Conservation (phyloP, 2,113 vertebrate genomes). For the Mirounga angustirostris region DNA sequence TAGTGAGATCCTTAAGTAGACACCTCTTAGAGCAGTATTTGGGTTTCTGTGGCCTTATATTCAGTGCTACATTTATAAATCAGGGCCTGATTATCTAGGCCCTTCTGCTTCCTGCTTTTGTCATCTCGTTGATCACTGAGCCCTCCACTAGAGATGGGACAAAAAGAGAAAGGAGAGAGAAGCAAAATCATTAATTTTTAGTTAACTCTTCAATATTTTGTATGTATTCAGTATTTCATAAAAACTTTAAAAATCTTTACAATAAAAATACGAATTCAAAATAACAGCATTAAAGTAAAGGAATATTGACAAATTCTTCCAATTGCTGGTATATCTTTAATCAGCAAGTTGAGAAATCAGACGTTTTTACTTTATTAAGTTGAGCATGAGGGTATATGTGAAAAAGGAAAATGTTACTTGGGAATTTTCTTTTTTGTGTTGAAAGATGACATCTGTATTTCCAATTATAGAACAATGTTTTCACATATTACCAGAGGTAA, state of each 20-base stretch:
- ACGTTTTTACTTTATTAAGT: slow-evolving; percentile 54
- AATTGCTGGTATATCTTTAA: slow-evolving; percentile 27
- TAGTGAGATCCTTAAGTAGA: slow-evolving; percentile 1
- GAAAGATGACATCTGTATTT: slow-evolving; percentile 33
- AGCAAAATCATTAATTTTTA: slow-evolving; percentile 39
- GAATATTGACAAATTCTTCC: neutral
- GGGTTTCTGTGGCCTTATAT: neutral
- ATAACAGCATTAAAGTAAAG: slow-evolving; percentile 47
- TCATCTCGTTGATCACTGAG: neutral
- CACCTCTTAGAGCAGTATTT: neutral
- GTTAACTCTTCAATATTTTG: slow-evolving; percentile 1
- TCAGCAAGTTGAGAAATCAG: slow-evolving; percentile 49
- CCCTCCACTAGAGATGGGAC: neutral
- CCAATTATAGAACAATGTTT: slow-evolving; percentile 18
- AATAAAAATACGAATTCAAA: slow-evolving; percentile 53
- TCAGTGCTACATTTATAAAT: neutral
- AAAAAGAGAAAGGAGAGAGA: slow-evolving; percentile 23
- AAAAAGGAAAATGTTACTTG: slow-evolving; percentile 51
- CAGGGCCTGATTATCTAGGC: neutral
- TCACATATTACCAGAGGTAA: neutral
- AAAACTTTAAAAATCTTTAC: slow-evolving; percentile 8
- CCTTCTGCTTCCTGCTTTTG: slow-evolving; percentile 13
- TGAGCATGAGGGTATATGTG: neutral
- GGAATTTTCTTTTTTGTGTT: slow-evolving; percentile 34
- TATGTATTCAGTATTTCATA: slow-evolving; percentile 46